Conservation (phyloP, 2,888 invertebrate species). For the Noctua pronuba region DNA sequence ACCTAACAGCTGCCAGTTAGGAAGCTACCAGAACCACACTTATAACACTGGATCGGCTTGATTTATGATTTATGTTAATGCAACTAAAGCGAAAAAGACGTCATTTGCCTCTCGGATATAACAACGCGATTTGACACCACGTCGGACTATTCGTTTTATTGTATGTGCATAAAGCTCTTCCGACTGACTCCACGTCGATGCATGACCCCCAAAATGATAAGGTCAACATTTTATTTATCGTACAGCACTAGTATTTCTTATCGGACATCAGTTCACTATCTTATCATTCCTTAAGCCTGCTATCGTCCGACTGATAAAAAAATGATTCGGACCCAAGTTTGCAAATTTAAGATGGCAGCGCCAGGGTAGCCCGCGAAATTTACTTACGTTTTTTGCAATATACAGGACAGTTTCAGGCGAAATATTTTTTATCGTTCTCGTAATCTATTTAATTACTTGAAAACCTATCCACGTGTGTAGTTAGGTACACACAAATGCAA, state of each 20-base stretch:
- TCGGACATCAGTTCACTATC: slow-evolving; percentile 40
- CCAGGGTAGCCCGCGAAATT: no score
- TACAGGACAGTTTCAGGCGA: no score
- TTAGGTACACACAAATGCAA: not conserved
- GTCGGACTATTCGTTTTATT: not conserved
- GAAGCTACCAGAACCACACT: not conserved
- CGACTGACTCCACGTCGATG: not conserved
- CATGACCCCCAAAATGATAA: slow-evolving; percentile 17
- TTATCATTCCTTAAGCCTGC: slow-evolving; percentile 25
- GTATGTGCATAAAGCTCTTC: not conserved
- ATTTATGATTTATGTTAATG: not conserved
- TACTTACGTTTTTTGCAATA: no score
- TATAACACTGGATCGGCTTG: not conserved
- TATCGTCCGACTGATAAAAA: slow-evolving; percentile 33
- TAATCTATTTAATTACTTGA: not conserved
- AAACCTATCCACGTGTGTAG: not conserved
- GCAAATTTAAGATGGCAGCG: no score
- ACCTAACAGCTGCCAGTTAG: not conserved
- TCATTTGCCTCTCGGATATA: not conserved
- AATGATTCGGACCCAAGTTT: not conserved
- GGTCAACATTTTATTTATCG: slow-evolving; percentile 19
- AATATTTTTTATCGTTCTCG: no score
- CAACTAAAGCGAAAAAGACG: not conserved
- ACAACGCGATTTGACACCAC: not conserved
- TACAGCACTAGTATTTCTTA: slow-evolving; percentile 26